Conservation (phyloP, 37 sponge, comb jelly and placozoan genomes). For the Bolinopsis microptera region DNA sequence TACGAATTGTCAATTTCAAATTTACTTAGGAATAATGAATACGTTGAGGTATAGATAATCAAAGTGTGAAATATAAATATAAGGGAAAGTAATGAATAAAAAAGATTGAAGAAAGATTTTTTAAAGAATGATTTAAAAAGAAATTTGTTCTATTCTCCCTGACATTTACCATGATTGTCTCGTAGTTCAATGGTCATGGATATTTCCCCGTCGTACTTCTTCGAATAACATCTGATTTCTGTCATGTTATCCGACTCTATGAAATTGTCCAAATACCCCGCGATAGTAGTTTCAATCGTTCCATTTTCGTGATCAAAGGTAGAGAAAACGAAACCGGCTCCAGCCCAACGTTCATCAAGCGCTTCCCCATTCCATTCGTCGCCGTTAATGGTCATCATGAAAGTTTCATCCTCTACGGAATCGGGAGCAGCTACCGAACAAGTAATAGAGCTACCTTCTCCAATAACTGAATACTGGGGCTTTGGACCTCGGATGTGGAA, state of each 20-base stretch:
- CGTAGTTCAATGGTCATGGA: background rate
- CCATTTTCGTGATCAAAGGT: background rate
- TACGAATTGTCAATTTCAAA: too few relatives aligned
- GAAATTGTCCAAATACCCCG: background rate
- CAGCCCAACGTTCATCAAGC: too few relatives aligned
- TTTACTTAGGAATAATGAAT: too few relatives aligned
- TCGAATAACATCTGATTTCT: background rate
- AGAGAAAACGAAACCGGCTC: background rate
- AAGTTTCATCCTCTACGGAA: background rate
- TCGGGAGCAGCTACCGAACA: background rate
- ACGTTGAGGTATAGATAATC: too few relatives aligned
- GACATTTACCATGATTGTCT: too few relatives aligned
- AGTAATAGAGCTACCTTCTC: conserved; percentile 10
- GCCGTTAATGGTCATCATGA: background rate
- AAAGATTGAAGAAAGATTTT: too few relatives aligned
- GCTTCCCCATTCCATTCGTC: background rate
- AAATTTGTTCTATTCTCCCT: too few relatives aligned
- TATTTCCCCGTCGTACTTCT: background rate
- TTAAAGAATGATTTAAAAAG: too few relatives aligned
- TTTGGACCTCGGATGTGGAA: background rate
- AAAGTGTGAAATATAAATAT: too few relatives aligned
- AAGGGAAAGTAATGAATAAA: too few relatives aligned
- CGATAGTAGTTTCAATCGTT: background rate
- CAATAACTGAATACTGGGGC: background rate
- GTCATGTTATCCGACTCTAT: background rate